Percentiles rank a stretch among this genome's conserved stretches.
Evolutionary conservation across 2,888 invertebrate genomes (phyloP).

Genomic region (Platycheirus albimanus): DNA sequence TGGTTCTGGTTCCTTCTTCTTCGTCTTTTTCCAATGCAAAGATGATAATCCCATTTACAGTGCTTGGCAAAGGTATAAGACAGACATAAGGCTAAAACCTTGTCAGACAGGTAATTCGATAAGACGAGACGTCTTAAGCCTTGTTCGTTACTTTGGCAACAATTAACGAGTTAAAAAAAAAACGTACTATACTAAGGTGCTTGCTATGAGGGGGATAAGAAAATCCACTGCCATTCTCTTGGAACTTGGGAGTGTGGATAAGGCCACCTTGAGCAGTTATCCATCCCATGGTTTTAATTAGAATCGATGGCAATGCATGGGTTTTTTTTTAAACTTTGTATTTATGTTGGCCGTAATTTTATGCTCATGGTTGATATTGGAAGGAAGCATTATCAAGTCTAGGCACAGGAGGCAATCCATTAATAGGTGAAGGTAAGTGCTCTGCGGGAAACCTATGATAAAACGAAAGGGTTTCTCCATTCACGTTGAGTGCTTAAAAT

Average conservation of each 20-base stretch:
- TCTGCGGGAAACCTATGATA: conserved; percentile 31
- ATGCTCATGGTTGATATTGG: conserved; percentile 41
- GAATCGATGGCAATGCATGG: conserved; percentile 48
- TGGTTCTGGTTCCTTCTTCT: neutral
- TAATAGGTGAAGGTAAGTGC: conserved; percentile 56
- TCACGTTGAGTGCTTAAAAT: conserved; percentile 47
- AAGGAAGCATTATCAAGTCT: conserved; percentile 33
- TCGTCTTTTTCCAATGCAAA: neutral
- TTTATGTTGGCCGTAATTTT: conserved; percentile 17
- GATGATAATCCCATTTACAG: conserved; percentile 64
- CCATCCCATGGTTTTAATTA: conserved; percentile 54
- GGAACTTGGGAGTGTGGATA: conserved; percentile 26
- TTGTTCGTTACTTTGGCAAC: conserved; percentile 62
- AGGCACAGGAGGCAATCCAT: conserved; percentile 53
- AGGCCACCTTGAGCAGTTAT: conserved; percentile 20
- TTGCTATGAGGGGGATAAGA: neutral
- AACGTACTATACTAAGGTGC: conserved; percentile 35
- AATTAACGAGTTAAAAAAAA: conserved; percentile 67
- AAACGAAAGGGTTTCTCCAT: conserved; percentile 53
- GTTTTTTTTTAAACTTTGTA: neutral
- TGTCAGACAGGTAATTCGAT: conserved; percentile 69
- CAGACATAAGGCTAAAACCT: conserved; percentile 49
- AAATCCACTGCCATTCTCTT: conserved; percentile 35
- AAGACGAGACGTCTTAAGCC: conserved; percentile 70
- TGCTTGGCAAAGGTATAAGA: too few relatives aligned